phyloP scores from a whole-genome alignment of 2,797 vertebrate genomes.

The Spizella passerina region DNA sequence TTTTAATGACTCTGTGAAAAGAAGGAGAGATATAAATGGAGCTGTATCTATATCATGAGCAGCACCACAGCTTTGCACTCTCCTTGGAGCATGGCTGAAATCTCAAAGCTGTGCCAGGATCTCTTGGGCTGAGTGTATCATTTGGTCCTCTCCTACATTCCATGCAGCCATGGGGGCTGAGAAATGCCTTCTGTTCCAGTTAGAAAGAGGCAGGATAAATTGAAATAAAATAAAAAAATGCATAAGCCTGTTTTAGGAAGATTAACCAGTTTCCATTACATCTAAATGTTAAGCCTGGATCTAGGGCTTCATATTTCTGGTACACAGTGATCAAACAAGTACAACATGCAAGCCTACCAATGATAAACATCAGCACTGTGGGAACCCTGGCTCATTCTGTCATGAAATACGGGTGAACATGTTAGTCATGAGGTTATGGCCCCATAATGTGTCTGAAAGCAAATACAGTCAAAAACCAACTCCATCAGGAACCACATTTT shows the following conservation, averaged over 20 bases:
- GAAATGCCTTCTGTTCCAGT: neutral
- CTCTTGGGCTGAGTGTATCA: fast-evolving
- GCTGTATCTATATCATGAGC: neutral
- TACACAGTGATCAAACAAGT: neutral
- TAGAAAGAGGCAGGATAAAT: neutral
- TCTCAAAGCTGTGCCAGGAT: neutral
- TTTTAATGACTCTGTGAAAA: neutral
- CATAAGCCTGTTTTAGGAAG: neutral
- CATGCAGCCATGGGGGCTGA: neutral
- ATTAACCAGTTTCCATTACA: neutral
- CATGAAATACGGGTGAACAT: neutral
- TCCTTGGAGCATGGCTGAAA: neutral
- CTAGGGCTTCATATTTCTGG: neutral
- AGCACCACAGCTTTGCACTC: neutral
- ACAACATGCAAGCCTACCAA: neutral
- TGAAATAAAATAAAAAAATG: neutral
- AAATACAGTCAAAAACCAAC: neutral
- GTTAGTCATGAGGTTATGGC: neutral
- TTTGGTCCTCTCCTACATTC: neutral
- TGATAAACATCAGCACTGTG: neutral
- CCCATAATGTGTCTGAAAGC: neutral
- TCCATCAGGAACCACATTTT: neutral
- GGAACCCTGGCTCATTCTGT: neutral
- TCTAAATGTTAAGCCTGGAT: neutral
- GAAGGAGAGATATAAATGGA: neutral